Conservation (phyloP, 2,113 vertebrate species). For the Oceanites oceanicus region DNA sequence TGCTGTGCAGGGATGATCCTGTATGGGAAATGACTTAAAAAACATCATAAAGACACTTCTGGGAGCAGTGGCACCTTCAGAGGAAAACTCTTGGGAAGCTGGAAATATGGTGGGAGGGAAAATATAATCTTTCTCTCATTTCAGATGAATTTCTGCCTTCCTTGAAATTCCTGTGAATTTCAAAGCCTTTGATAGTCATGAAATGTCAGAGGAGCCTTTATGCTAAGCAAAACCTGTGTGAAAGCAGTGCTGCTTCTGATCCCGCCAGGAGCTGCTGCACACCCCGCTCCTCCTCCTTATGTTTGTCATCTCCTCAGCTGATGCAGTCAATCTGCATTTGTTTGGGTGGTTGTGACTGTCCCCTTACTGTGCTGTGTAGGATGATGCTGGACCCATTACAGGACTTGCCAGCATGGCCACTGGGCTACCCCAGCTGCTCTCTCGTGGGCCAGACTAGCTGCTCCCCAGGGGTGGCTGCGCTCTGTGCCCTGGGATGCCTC, state of each 20-base stretch:
- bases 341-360: neutral
- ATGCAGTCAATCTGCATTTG: neutral
- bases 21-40: neutral
- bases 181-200: constrained; percentile 46
- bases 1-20: neutral
- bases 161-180: constrained; percentile 53
- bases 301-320: neutral
- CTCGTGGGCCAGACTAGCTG: neutral
- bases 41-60: neutral
- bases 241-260: neutral
- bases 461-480: neutral
- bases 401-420: neutral
- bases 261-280: neutral
- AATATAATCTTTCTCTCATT: constrained; percentile 38
- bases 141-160: constrained; percentile 58
- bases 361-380: neutral
- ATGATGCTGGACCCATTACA: rapidly evolving
- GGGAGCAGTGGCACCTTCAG: neutral
- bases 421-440: neutral
- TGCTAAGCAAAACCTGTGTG: constrained; percentile 46
- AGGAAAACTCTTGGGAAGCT: constrained; percentile 33
- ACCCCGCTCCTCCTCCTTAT: neutral
- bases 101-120: constrained; percentile 39
- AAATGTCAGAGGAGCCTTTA: constrained; percentile 55
- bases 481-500: neutral